Percentiles rank a stretch among this genome's conserved stretches.
Conservation (phyloP, 2,113 vertebrate species). For the Sebastes fasciatus region DNA sequence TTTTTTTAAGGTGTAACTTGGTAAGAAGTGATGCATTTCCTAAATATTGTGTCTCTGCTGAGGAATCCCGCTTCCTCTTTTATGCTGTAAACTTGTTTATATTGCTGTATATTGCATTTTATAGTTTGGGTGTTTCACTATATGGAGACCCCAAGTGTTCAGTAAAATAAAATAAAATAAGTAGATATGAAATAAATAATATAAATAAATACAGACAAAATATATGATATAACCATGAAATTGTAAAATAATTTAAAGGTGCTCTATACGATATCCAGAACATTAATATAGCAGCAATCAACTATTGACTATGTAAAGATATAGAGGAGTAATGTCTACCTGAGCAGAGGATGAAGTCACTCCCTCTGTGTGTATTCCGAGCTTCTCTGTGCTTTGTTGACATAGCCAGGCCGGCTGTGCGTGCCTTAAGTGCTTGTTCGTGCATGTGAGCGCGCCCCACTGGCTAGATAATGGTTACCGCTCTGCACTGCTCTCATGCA, state of each 20-base stretch:
- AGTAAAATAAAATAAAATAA: conserved; percentile 8
- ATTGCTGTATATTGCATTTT: conserved; percentile 13
- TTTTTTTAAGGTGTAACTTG: conserved; percentile 16
- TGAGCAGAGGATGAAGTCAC: no score
- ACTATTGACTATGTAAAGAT: no score
- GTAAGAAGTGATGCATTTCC: conserved; percentile 9
- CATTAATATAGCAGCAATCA: no score
- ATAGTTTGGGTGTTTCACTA: conserved; percentile 5
- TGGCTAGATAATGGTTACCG: no score
- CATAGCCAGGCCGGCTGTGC: no score
- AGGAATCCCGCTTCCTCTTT: conserved; percentile 2
- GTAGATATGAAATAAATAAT: conserved; percentile 3
- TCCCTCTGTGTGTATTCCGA: no score
- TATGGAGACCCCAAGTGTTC: background rate
- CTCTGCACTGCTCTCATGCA: no score
- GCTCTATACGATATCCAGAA: no score
- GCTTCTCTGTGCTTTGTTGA: no score
- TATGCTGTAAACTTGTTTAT: background rate
- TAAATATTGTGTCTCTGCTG: background rate
- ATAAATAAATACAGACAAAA: conserved; percentile 11
- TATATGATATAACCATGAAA: background rate
- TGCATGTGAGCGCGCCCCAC: no score
- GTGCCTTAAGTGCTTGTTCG: no score
- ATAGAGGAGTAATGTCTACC: no score
- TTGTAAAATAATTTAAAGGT: background rate